phyloP scores from a whole-genome alignment of 1,140 invertebrate species.

The Hyposmocoma kahamanoa region DNA sequence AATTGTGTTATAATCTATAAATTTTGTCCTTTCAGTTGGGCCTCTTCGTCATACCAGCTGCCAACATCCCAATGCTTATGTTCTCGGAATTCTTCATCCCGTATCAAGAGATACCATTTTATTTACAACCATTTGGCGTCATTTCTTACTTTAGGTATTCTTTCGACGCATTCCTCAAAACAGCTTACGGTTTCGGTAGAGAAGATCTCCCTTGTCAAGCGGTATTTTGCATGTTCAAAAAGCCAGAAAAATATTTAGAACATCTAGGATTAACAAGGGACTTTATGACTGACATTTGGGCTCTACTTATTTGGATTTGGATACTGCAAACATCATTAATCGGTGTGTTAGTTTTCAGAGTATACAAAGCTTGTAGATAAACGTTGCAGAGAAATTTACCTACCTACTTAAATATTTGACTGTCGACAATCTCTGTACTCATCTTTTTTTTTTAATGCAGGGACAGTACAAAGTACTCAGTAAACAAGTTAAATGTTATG shows the following conservation, averaged over 20 bases:
- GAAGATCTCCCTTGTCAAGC: constrained; percentile 71
- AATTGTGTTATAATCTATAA: not conserved
- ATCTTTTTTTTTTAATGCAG: too few species aligned
- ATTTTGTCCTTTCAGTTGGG: constrained; percentile 76
- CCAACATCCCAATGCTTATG: constrained; percentile 88
- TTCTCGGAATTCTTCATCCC: constrained; percentile 91
- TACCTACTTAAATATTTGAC: too few species aligned
- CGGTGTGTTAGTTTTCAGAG: constrained; percentile 46
- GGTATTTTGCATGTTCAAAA: constrained; percentile 63
- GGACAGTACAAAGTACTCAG: too few species aligned
- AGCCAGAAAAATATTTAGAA: constrained; percentile 61
- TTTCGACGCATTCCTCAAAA: constrained; percentile 84
- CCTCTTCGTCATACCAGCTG: constrained; percentile 86
- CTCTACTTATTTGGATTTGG: constrained; percentile 79
- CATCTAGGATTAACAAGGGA: constrained; percentile 69
- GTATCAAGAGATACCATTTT: constrained; percentile 82
- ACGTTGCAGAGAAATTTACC: too few species aligned
- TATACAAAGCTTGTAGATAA: constrained; percentile 55
- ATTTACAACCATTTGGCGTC: constrained; percentile 81
- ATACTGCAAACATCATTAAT: constrained; percentile 52
- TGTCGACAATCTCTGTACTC: too few species aligned
- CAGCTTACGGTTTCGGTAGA: constrained; percentile 82
- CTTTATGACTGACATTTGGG: constrained; percentile 82
- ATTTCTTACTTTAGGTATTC: constrained; percentile 88
- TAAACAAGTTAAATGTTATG: too few species aligned